phyloP scores from a whole-genome alignment of 2,888 invertebrate species.

The Dicycla oo region DNA sequence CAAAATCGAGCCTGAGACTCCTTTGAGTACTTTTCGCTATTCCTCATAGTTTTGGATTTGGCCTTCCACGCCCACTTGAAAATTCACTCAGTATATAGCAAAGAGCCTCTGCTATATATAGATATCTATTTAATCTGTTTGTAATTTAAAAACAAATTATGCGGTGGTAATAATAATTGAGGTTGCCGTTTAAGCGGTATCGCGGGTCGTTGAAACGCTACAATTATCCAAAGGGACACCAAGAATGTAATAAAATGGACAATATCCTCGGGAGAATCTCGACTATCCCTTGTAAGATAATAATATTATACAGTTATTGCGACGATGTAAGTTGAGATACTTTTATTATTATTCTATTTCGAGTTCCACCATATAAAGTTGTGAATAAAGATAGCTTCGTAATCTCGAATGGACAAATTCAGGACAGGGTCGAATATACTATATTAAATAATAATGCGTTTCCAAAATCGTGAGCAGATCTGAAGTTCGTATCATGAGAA shows the following conservation, averaged over 20 bases:
- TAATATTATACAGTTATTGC: constrained; percentile 52
- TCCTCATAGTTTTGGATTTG: too few species aligned
- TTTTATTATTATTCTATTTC: constrained; percentile 48
- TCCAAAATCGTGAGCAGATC: background rate
- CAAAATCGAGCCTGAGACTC: too few species aligned
- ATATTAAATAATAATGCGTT: background rate
- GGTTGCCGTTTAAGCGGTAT: constrained; percentile 12
- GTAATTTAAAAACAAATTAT: background rate
- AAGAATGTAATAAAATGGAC: constrained; percentile 49
- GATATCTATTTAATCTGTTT: background rate
- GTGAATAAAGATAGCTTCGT: constrained; percentile 36
- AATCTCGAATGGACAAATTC: constrained; percentile 16
- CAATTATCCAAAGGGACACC: constrained; percentile 37
- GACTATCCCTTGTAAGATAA: constrained; percentile 27
- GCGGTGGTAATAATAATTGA: background rate
- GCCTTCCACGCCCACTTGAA: too few species aligned
- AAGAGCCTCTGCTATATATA: background rate
- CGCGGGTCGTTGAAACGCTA: constrained; percentile 28
- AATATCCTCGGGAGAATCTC: constrained; percentile 32
- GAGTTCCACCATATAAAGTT: constrained; percentile 30
- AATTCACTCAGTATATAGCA: too few species aligned
- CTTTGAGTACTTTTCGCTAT: too few species aligned
- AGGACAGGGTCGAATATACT: background rate
- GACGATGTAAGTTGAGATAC: constrained; percentile 34
- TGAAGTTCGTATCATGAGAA: background rate